Conservation (phyloP, 1,140 invertebrate genomes). For the Halictus rubicundus region DNA sequence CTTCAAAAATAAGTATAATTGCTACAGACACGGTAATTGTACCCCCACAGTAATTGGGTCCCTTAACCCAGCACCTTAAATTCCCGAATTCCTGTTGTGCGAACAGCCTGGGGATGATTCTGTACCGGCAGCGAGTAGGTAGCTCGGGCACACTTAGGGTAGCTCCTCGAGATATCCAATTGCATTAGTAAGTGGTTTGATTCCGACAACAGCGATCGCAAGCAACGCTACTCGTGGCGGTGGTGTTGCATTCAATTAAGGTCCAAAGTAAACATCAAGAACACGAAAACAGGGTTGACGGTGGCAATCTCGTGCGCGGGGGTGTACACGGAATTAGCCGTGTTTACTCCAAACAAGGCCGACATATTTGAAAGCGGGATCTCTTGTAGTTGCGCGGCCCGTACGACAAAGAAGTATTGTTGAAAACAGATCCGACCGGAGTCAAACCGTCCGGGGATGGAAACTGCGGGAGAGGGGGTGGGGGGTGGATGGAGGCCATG, state of each 20-base stretch:
- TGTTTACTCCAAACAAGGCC: not conserved
- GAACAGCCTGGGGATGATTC: too few relatives aligned
- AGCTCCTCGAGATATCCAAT: not conserved
- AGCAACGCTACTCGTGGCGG: not conserved
- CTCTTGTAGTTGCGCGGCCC: not conserved
- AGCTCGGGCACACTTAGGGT: too few relatives aligned
- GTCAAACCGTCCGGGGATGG: not conserved
- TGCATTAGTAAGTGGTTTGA: not conserved
- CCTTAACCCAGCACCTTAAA: too few relatives aligned
- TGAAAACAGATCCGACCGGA: too few relatives aligned
- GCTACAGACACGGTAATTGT: too few relatives aligned
- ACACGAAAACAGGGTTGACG: not conserved
- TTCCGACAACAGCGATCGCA: not conserved
- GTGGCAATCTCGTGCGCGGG: not conserved
- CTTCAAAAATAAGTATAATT: too few relatives aligned
- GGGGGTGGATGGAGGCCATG: not conserved
- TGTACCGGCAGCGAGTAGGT: too few relatives aligned
- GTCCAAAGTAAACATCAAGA: slow-evolving; percentile 1
- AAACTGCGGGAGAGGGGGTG: too few relatives aligned
- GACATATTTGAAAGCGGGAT: not conserved
- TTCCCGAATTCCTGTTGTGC: too few relatives aligned
- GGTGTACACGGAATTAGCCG: not conserved
- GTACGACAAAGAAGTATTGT: not conserved
- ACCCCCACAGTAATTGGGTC: too few relatives aligned
- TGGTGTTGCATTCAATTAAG: not conserved